Evolutionary conservation across 2,113 vertebrate species (phyloP).

Genomic region (Nematolebias whitei): DNA sequence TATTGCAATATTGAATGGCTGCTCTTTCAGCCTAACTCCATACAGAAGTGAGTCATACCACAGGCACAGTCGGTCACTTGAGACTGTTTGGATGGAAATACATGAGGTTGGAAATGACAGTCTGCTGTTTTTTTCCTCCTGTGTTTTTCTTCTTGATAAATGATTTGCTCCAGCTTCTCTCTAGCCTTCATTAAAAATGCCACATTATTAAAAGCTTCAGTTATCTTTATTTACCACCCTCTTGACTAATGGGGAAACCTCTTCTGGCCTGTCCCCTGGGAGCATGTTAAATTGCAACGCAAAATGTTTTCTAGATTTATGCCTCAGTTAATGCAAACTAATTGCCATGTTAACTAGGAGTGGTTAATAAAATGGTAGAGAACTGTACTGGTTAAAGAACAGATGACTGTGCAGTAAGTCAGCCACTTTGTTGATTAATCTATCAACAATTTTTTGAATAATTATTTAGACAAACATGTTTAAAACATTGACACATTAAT

Average conservation of each 20-base stretch:
- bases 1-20: slow-evolving; percentile 2
- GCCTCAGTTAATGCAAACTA: background rate
- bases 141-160: slow-evolving; percentile 32
- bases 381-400: background rate
- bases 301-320: slow-evolving; percentile 14
- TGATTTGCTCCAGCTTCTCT: slow-evolving; percentile 20
- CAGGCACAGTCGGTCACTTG: slow-evolving; percentile 11
- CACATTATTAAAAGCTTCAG: slow-evolving; percentile 43
- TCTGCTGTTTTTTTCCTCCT: slow-evolving; percentile 14
- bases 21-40: background rate
- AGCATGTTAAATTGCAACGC: slow-evolving; percentile 15
- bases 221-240: background rate
- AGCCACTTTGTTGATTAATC: too few species aligned
- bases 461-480: too few species aligned
- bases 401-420: background rate
- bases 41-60: background rate
- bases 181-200: slow-evolving; percentile 50
- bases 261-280: background rate
- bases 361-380: background rate
- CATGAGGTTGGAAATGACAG: slow-evolving; percentile 2
- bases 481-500: too few species aligned
- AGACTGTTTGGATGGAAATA: slow-evolving; percentile 22
- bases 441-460: too few species aligned
- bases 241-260: background rate
- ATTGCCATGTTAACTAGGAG: slow-evolving; percentile 20